A percentile compares a stretch with the other conserved stretches of the same genome.
Conservation (phyloP, 92 coral and sea anemone genomes). For the Bergia sp. region DNA sequence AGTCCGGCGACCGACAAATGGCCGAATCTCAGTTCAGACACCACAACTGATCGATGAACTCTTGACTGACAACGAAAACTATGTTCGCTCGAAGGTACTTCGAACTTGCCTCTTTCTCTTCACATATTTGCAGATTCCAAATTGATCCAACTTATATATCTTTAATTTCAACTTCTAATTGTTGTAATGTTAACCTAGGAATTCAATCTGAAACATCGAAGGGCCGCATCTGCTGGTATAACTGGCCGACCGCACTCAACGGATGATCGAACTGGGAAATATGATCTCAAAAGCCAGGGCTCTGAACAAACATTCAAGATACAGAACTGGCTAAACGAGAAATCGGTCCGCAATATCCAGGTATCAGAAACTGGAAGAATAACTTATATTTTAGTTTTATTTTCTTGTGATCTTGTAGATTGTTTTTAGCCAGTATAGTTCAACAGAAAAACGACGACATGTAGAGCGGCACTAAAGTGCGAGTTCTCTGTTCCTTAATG, state of each 20-base stretch:
- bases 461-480: background rate
- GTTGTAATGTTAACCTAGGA: slow-evolving; percentile 14
- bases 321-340: slow-evolving; percentile 93
- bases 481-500: background rate
- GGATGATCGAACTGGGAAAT: slow-evolving; percentile 35
- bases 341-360: slow-evolving; percentile 89
- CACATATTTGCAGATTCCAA: background rate
- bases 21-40: slow-evolving; percentile 96
- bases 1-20: slow-evolving; percentile 60
- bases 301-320: slow-evolving; percentile 80
- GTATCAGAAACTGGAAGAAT: slow-evolving; percentile 31
- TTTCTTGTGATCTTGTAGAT: background rate
- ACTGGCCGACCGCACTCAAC: slow-evolving; percentile 26
- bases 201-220: slow-evolving; percentile 26
- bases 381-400: background rate
- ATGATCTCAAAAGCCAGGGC: slow-evolving; percentile 10
- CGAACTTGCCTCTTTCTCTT: background rate
- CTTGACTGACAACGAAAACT: slow-evolving; percentile 65
- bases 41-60: slow-evolving; percentile 80
- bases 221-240: slow-evolving; percentile 41
- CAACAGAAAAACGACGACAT: too few species aligned
- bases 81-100: slow-evolving; percentile 58
- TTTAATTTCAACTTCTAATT: background rate
- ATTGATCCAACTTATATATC: background rate
- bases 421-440: background rate